Base-by-base conservation (phyloP, 2,888 invertebrate genomes). In the Allygus modestus region DNA sequence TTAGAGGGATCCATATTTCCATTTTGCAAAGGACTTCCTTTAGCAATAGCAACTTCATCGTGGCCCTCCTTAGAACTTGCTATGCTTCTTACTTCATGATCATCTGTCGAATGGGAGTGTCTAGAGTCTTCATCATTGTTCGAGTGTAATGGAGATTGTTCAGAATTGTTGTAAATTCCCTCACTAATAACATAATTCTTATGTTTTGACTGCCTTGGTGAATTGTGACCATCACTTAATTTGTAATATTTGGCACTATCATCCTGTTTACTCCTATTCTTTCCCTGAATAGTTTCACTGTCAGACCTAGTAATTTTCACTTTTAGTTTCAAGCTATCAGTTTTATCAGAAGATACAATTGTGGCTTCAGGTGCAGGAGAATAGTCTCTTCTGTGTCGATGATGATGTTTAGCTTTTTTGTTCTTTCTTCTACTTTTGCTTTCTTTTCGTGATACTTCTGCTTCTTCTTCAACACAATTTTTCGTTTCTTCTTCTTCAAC, bases 241-340 rank as follows among this genome's bases (percentile, higher is more conserved):
- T 83, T 28, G 71, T 86, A 65, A 85, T 86, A 81, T 69, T 85
- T 86, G 0, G 87, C 75, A 26, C 84, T 85, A 15, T 82, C 82
- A 61, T 84, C 84, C 23, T 65, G 81, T 75, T 85, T 85, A 58
- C 65, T 81, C 28, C 33, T 77, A 12, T 26, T 26, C 26, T 46
- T 51, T 33, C 77, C 77, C 23, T 73, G 73, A 28, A n/a, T 77
- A 4, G 46, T 17, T 17, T 77, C 77, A 77, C 51, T 77, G 23
- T 51, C 77, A n/a, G 84, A 81, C 33, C 86, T 86, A 61, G 88
- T 88, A 11, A 88, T 65, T 81, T 88, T 88, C 26, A 88, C 86
- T 79, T 88, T 88, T 0, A 88, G 81, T 61, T 88, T 88, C 88
- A 88, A 87, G 26, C 87, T 86, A 41, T 88, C 88, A 28, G 86